phyloP scores from a whole-genome alignment of 1,140 invertebrate species.

The Phortica variegata region DNA sequence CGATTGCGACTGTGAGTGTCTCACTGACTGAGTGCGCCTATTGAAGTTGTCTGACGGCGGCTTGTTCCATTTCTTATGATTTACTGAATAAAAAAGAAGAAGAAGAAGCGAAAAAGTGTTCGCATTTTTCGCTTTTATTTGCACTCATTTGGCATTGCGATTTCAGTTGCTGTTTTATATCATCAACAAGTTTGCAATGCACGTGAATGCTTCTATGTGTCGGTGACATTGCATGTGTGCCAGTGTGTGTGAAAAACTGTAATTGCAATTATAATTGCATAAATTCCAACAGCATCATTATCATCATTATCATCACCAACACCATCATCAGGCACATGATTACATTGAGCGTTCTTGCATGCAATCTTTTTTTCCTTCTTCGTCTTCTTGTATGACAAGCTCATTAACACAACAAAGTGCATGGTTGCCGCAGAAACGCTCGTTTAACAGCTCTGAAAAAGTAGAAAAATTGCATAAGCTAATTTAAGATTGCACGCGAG shows the following conservation, averaged over 20 bases:
- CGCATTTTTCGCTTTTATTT: too few species aligned
- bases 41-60: background rate
- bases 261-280: constrained; percentile 40
- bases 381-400: background rate
- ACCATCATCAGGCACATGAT: background rate
- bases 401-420: background rate
- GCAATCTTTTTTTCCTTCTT: background rate
- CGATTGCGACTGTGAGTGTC: background rate
- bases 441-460: constrained; percentile 15
- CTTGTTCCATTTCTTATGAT: background rate
- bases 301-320: constrained; percentile 3
- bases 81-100: too few species aligned
- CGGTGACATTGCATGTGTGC: background rate
- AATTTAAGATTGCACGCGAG: constrained; percentile 27
- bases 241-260: background rate
- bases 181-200: background rate
- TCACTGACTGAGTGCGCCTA: too few species aligned
- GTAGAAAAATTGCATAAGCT: constrained; percentile 8
- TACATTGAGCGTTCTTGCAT: background rate
- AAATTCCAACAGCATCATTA: constrained; percentile 30
- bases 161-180: constrained; percentile 40
- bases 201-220: constrained; percentile 1
- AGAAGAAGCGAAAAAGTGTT: too few species aligned
- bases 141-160: constrained; percentile 22
- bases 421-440: background rate